Evolutionary conservation across 2,888 invertebrate genomes (phyloP).

Genomic region (Dilophus febrilis): DNA sequence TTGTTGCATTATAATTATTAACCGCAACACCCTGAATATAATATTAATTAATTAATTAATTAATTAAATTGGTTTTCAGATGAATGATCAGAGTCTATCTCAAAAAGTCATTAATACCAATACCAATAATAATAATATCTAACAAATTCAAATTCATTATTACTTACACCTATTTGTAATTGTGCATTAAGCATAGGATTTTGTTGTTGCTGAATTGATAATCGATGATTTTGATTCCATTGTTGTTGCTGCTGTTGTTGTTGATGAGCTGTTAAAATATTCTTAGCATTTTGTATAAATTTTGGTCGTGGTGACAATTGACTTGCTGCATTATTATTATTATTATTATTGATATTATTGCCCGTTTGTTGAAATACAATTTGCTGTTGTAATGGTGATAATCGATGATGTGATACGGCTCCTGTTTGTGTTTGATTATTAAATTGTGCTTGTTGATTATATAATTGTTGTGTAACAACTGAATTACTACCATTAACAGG

Average conservation of each 20-base stretch:
- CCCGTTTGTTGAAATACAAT: no score
- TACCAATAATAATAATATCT: no score
- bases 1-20: conserved; percentile 16
- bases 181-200: conserved; percentile 83
- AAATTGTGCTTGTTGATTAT: no score
- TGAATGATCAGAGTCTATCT: no score
- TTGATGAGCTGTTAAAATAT: conserved; percentile 5
- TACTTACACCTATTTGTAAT: conserved; percentile 43
- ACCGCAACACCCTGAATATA: conserved; percentile 20
- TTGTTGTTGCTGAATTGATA: conserved; percentile 56
- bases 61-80: not conserved
- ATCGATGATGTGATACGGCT: no score
- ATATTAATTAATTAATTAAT: conserved; percentile 1
- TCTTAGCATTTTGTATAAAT: no score
- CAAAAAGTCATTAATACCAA: no score
- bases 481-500: not conserved
- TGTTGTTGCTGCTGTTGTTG: conserved; percentile 7
- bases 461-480: no score
- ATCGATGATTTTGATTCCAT: conserved; percentile 15
- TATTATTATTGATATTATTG: no score
- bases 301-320: no score
- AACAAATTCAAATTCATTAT: no score
- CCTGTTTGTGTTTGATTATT: conserved; percentile 17
- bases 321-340: no score
- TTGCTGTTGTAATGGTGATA: conserved; percentile 27